phyloP scores from a whole-genome alignment of 1,140 invertebrate genomes.

The Drosophila pandora region DNA sequence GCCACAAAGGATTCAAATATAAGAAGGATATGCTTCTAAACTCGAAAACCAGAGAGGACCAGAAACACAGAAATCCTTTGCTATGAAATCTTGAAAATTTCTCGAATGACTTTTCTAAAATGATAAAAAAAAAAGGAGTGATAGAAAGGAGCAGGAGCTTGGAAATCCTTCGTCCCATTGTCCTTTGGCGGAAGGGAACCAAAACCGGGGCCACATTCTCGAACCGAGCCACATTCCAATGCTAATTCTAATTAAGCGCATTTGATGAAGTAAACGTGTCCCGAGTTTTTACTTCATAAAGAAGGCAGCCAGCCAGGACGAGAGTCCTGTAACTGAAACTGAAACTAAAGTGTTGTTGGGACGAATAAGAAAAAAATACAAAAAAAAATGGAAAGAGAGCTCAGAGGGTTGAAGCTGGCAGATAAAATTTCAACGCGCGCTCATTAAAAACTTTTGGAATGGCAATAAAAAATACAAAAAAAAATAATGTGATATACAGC shows the following conservation, averaged over 20 bases:
- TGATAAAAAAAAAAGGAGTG: too few relatives aligned
- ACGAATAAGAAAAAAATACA: not conserved
- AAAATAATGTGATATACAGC: not conserved
- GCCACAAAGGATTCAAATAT: not conserved
- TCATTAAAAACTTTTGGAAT: conserved; percentile 69
- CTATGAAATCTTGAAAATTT: not conserved
- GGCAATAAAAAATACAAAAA: conserved; percentile 52
- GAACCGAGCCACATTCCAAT: conserved; percentile 50
- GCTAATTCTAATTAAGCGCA: conserved; percentile 74
- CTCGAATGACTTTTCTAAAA: not conserved
- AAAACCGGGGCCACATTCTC: conserved; percentile 28
- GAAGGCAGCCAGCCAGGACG: conserved; percentile 16
- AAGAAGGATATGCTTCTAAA: too few relatives aligned
- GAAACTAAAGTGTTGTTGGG: conserved; percentile 9
- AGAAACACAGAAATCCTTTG: too few relatives aligned
- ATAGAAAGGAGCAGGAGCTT: too few relatives aligned
- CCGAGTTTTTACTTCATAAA: conserved; percentile 66
- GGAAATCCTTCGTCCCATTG: not conserved
- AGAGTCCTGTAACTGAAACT: conserved; percentile 28
- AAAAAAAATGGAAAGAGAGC: conserved; percentile 2
- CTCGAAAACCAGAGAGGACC: too few relatives aligned
- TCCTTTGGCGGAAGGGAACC: not conserved
- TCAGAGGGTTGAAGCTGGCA: conserved; percentile 33
- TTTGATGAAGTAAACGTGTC: conserved; percentile 74
- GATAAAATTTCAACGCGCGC: conserved; percentile 70